Evolutionary conservation across 2,888 invertebrate species (phyloP).

Genomic region (Drosophila seclusa): DNA sequence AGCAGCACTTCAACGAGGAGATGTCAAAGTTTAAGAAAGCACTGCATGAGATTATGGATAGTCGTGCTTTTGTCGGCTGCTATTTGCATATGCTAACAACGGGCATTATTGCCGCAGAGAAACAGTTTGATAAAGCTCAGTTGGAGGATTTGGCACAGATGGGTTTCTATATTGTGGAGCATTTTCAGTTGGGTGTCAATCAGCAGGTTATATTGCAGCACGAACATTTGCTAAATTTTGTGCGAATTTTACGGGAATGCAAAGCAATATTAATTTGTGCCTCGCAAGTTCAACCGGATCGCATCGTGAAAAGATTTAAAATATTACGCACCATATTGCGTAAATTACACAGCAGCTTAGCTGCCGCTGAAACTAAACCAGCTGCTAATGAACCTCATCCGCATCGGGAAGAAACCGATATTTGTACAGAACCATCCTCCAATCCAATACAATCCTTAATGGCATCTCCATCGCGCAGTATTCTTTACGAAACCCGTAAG

Average conservation of each 20-base stretch:
- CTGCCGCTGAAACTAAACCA: conserved; percentile 8
- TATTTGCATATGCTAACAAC: conserved; percentile 76
- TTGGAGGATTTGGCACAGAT: conserved; percentile 75
- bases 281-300: conserved; percentile 75
- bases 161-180: conserved; percentile 78
- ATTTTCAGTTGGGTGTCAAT: conserved; percentile 77
- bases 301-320: conserved; percentile 83
- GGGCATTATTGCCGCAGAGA: conserved; percentile 57
- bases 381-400: neutral
- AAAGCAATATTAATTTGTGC: conserved; percentile 80
- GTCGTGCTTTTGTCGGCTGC: conserved; percentile 77
- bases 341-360: conserved; percentile 72
- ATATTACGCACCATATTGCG: conserved; percentile 80
- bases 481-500: conserved; percentile 70
- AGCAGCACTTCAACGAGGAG: conserved; percentile 84
- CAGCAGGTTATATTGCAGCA: conserved; percentile 57
- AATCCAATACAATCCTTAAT: conserved; percentile 22
- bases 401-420: neutral
- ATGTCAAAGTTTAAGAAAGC: conserved; percentile 74
- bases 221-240: conserved; percentile 72
- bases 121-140: conserved; percentile 64
- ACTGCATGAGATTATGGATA: conserved; percentile 83
- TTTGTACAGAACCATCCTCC: neutral
- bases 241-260: conserved; percentile 82
- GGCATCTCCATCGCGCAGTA: conserved; percentile 60